phyloP scores from a whole-genome alignment of 2,113 vertebrate species.

The Lamprologus sp. region DNA sequence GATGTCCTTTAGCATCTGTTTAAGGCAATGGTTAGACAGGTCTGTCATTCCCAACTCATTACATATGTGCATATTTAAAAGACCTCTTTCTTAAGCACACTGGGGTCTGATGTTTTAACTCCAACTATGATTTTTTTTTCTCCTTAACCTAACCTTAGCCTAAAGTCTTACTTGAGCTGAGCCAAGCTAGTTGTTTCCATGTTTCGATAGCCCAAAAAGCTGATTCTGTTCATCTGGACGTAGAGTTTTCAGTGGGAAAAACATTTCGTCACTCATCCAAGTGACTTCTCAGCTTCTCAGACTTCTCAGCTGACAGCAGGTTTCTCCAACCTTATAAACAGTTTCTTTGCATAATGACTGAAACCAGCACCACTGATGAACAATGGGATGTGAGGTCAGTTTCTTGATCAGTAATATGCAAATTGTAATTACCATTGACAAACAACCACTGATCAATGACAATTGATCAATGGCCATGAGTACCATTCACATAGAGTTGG shows the following conservation, averaged over 20 bases:
- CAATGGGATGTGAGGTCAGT: background rate
- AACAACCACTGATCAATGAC: background rate
- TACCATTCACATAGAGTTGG: background rate
- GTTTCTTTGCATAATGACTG: background rate
- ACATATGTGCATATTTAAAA: background rate
- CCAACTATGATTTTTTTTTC: background rate
- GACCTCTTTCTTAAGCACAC: background rate
- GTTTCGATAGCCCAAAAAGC: background rate
- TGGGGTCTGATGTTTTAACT: background rate
- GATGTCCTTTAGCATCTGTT: background rate
- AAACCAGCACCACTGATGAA: background rate
- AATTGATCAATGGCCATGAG: background rate
- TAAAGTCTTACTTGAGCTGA: background rate
- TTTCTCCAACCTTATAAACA: background rate
- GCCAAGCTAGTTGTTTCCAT: background rate
- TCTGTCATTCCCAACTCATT: background rate
- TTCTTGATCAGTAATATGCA: background rate
- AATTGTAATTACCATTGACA: background rate
- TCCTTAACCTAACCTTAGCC: background rate
- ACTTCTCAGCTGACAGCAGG: background rate
- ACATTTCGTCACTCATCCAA: background rate
- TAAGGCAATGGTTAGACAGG: background rate
- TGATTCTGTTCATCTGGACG: background rate
- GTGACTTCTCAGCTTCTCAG: background rate
- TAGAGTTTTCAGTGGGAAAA: background rate